Conservation (phyloP, 2,888 invertebrate species). For the Rhaphigaster nebulosa region DNA sequence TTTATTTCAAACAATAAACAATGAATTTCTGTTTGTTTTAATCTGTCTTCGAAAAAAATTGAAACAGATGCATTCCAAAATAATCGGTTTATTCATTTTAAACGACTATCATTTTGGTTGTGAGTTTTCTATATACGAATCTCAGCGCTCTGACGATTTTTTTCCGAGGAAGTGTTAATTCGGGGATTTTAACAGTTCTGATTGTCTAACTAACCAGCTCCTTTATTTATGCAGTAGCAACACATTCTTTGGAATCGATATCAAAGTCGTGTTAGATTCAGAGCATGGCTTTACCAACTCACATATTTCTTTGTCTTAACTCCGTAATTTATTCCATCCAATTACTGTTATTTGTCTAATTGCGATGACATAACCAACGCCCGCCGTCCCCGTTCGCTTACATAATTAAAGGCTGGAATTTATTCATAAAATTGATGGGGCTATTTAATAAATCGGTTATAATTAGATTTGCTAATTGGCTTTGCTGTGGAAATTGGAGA, state of each 20-base stretch:
- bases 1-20: too few relatives aligned
- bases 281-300: not conserved
- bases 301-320: not conserved
- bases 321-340: not conserved
- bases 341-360: conserved; percentile 7
- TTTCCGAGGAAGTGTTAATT: too few relatives aligned
- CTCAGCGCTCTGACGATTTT: too few relatives aligned
- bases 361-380: not conserved
- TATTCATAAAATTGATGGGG: conserved; percentile 17
- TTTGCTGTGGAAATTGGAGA: conserved; percentile 18
- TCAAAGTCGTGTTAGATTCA: not conserved
- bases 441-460: conserved; percentile 31
- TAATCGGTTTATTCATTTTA: too few relatives aligned
- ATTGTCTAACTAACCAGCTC: too few relatives aligned
- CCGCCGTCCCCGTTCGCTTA: not conserved
- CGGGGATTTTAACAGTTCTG: too few relatives aligned
- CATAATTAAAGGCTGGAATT: not conserved
- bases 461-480: conserved; percentile 32
- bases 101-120: too few relatives aligned
- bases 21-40: too few relatives aligned
- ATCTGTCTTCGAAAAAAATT: too few relatives aligned
- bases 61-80: too few relatives aligned
- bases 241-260: not conserved
- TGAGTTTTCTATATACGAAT: too few relatives aligned
- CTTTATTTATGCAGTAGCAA: too few relatives aligned